Evolutionary conservation across 2,888 invertebrate genomes (phyloP), one percentile per base, ranked within the genome.

Genomic region (Nineta flava): DNA sequence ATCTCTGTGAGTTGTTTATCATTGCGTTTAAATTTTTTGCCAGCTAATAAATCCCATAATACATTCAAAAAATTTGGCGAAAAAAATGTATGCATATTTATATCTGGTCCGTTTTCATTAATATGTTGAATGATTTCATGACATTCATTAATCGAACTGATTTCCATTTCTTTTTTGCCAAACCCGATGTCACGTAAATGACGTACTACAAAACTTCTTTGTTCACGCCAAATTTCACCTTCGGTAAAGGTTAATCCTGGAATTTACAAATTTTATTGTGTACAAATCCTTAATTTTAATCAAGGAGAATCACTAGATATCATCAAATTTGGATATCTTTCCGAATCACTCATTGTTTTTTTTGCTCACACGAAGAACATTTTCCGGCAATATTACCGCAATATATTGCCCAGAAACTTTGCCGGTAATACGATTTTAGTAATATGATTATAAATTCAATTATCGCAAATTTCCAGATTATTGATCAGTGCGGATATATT

Each of bases 41-140:
- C 70, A 10, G 77, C 74, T 4, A 72, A 68, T 26, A 82, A 61
- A 10, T 68, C 69, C 82, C 82, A 83, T 9, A 83, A 61, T 1
- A 81, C 75, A 59, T 80, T 82, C 42, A 83, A 68, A 1, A 80
- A 75, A 34, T 73, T 71, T 3, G 75, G 72, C 2, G 76, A 67
- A 48, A 81, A 57, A 52, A 72, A 58, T 4, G 57, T 57, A 4
- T 58, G 58, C 17, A 65, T 53, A 47, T 60, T 52, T 7, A 65
- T 54, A 1, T 31, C 31, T 6, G 60, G 57, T 2, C 59, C 58
- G 9, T 60, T 53, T 9, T 52, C 31, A 9, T 57, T 54, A 0
- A 71, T 53, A n/a, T 57, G 52, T 2, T 57, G 50, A 2, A 70
- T 41, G 16, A 76, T 57, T 16, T 67, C 66, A 10, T 60, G 52